A percentile compares a stretch with the other conserved stretches of the same genome.
phyloP scores from a whole-genome alignment of 1,140 invertebrate species.

The Pantala flavescens region DNA sequence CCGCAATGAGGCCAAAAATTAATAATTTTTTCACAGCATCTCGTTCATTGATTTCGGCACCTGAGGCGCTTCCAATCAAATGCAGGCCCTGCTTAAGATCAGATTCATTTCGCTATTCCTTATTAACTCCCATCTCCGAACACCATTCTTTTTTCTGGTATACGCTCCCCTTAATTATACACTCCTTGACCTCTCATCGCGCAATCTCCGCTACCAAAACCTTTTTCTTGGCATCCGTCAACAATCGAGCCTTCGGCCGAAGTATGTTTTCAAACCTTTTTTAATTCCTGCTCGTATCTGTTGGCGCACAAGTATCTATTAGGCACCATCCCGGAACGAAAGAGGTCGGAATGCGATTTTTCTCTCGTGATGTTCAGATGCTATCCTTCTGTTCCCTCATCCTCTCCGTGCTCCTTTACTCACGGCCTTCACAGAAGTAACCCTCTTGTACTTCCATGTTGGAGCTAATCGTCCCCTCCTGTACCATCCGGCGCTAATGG shows the following conservation, averaged over 20 bases:
- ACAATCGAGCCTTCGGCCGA: background rate
- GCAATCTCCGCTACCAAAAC: background rate
- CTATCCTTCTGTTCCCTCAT: background rate
- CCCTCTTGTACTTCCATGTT: no score
- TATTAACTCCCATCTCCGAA: no score
- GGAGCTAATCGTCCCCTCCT: background rate
- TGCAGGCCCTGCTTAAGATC: no score
- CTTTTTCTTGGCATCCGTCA: background rate
- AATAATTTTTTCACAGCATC: no score
- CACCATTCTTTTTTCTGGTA: no score
- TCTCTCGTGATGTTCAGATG: background rate
- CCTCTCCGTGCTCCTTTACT: background rate
- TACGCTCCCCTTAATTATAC: no score
- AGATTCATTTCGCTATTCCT: no score
- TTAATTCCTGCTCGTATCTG: background rate
- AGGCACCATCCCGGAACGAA: background rate
- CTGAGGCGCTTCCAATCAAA: no score
- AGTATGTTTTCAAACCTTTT: background rate
- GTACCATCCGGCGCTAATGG: background rate
- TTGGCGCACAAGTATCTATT: background rate
- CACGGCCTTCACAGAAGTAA: background rate
- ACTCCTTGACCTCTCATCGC: no score
- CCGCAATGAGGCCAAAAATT: no score
- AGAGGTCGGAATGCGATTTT: background rate
- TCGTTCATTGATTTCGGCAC: no score